A percentile compares a stretch with the other conserved stretches of the same genome.
Evolutionary conservation across 2,888 invertebrate genomes (phyloP).

Genomic region (Plagiodera versicolora): DNA sequence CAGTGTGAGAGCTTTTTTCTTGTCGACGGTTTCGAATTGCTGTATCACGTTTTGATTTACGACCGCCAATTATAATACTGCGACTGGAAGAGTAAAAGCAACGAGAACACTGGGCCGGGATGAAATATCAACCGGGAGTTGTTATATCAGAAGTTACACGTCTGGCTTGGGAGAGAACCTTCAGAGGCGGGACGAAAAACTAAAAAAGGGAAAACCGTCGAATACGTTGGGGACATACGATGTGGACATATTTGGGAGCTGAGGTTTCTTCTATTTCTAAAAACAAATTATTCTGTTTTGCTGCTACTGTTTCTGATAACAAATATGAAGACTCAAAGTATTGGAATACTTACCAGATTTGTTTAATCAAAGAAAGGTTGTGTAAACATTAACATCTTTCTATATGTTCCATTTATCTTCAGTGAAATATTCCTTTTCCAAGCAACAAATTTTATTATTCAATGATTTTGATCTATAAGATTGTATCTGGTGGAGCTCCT

Average conservation of each 20-base stretch:
- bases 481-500: too few relatives aligned
- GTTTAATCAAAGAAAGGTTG: too few relatives aligned
- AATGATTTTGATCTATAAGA: too few relatives aligned
- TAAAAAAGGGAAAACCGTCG: neutral
- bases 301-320: too few relatives aligned
- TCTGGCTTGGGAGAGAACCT: neutral
- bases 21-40: neutral
- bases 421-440: too few relatives aligned
- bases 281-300: too few relatives aligned
- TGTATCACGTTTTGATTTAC: conserved; percentile 1
- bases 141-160: conserved; percentile 1
- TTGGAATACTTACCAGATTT: too few relatives aligned
- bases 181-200: neutral
- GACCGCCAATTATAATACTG: neutral
- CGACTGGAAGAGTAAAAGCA: neutral
- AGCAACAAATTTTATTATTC: too few relatives aligned
- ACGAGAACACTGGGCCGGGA: neutral
- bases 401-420: too few relatives aligned
- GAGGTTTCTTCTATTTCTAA: too few relatives aligned
- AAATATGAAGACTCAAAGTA: too few relatives aligned
- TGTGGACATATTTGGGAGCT: neutral
- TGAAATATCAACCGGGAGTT: neutral
- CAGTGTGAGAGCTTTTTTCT: neutral
- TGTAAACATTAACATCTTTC: too few relatives aligned
- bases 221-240: neutral